A percentile compares a stretch with the other conserved stretches of the same genome.
phyloP scores from a whole-genome alignment of 1,140 invertebrate genomes.

The Monomorium pharaonis region DNA sequence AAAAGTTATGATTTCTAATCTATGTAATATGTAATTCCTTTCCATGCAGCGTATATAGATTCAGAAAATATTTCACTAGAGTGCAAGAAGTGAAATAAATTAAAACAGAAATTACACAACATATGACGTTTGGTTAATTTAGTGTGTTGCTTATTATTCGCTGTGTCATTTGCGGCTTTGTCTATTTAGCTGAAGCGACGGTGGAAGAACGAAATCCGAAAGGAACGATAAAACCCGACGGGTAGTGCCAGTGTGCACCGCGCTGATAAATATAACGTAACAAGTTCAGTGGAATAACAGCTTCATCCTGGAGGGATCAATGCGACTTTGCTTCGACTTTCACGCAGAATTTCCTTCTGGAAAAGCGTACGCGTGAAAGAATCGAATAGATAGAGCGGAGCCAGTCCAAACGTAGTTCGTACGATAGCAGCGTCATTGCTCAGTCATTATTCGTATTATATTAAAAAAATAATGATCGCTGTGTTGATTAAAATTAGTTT shows the following conservation, averaged over 20 bases:
- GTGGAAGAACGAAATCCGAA: slow-evolving; percentile 68
- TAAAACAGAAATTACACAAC: not conserved
- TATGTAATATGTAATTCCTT: not conserved
- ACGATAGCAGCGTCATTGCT: not conserved
- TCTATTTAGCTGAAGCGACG: slow-evolving; percentile 63
- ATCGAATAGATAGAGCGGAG: slow-evolving; percentile 61
- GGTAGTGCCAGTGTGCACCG: slow-evolving; percentile 75
- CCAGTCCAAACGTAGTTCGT: slow-evolving; percentile 2
- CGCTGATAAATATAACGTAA: slow-evolving; percentile 84
- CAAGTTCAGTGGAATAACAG: slow-evolving; percentile 82
- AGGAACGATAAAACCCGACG: slow-evolving; percentile 70
- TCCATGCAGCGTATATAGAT: not conserved
- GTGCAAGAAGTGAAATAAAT: not conserved
- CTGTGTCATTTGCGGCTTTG: slow-evolving; percentile 69
- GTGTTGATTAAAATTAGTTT: not conserved
- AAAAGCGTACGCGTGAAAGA: slow-evolving; percentile 66
- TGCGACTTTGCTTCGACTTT: slow-evolving; percentile 74
- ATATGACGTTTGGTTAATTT: slow-evolving; percentile 51
- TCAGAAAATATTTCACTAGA: not conserved
- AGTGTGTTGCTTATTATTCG: slow-evolving; percentile 57
- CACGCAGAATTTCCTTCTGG: slow-evolving; percentile 71
- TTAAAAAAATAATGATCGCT: not conserved
- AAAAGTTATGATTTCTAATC: not conserved
- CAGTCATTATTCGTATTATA: not conserved
- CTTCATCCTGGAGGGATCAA: slow-evolving; percentile 83